Percentiles rank a stretch among this genome's conserved stretches.
These are phyloP conservation scores for Dastarcus helophoroides DNA, from an alignment of 2,888 invertebrate species.

Conservation along the genomic window DNA sequence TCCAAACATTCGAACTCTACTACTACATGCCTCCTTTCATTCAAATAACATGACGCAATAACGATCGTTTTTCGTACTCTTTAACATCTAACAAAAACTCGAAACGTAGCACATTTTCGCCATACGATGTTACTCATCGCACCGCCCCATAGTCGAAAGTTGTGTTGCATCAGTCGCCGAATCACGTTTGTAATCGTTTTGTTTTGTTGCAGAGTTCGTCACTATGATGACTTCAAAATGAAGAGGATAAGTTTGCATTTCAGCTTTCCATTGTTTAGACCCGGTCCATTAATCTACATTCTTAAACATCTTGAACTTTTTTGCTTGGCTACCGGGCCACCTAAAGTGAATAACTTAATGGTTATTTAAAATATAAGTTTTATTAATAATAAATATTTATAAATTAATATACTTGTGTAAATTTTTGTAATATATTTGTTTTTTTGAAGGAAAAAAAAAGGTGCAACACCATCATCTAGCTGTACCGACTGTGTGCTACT, in stretches of 20 bases:
- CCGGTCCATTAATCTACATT: slow-evolving; percentile 1
- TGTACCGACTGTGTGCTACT: background rate
- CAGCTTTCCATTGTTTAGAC: slow-evolving; percentile 1
- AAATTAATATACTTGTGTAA: slow-evolving; percentile 1
- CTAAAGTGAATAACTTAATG: background rate
- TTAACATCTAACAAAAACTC: too few relatives aligned
- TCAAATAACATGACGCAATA: too few relatives aligned
- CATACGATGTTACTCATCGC: too few relatives aligned
- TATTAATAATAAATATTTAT: slow-evolving; percentile 1
- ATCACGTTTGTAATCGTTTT: slow-evolving; percentile 16
- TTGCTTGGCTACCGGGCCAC: slow-evolving; percentile 2
- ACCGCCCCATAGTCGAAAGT: too few relatives aligned
- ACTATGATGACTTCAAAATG: slow-evolving; percentile 99
- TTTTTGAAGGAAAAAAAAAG: too few relatives aligned
- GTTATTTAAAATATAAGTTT: slow-evolving; percentile 1
- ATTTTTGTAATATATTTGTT: slow-evolving; percentile 1
- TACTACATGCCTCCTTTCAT: too few relatives aligned
- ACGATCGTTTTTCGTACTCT: too few relatives aligned
- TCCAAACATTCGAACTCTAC: too few relatives aligned
- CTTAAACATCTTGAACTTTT: slow-evolving; percentile 1
- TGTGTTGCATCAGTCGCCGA: too few relatives aligned
- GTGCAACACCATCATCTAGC: slow-evolving; percentile 1
- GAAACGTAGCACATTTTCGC: too few relatives aligned
- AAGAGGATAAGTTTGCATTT: slow-evolving; percentile 52
- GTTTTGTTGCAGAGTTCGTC: slow-evolving; percentile 80